A percentile compares a stretch with the other conserved stretches of the same genome.
phyloP scores from a whole-genome alignment of 2,888 invertebrate genomes.

The Pandemis cinnamomeana region DNA sequence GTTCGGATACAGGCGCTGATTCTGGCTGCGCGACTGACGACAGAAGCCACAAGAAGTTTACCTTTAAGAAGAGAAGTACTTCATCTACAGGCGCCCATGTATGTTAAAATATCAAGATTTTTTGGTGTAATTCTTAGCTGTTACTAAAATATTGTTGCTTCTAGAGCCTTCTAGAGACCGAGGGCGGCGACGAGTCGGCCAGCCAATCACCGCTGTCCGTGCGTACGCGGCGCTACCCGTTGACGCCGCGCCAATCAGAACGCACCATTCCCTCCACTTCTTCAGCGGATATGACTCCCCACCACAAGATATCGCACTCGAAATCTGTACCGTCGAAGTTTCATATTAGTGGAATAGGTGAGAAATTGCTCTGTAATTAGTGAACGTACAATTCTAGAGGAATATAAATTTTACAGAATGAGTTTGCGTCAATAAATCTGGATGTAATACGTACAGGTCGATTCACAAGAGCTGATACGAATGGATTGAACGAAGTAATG shows the following conservation, averaged over 20 bases:
- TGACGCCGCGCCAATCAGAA: slow-evolving; percentile 94
- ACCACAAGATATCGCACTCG: slow-evolving; percentile 79
- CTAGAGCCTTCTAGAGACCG: slow-evolving; percentile 93
- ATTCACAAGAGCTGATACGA: too few species aligned
- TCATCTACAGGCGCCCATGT: slow-evolving; percentile 92
- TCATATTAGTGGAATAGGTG: slow-evolving; percentile 90
- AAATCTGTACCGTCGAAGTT: slow-evolving; percentile 82
- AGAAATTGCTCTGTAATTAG: slow-evolving; percentile 43
- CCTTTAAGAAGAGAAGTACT: slow-evolving; percentile 95
- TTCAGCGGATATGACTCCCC: slow-evolving; percentile 90
- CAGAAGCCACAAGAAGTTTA: slow-evolving; percentile 89
- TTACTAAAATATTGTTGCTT: slow-evolving; percentile 63
- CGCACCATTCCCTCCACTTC: slow-evolving; percentile 87
- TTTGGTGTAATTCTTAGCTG: too few species aligned
- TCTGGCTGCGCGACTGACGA: slow-evolving; percentile 90
- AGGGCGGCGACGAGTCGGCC: slow-evolving; percentile 89
- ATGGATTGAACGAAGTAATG: too few species aligned
- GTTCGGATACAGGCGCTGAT: slow-evolving; percentile 85
- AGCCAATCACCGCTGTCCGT: slow-evolving; percentile 92
- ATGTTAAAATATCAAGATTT: slow-evolving; percentile 40
- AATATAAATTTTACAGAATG: too few species aligned
- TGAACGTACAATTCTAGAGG: too few species aligned
- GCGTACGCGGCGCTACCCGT: slow-evolving; percentile 89
- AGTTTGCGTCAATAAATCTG: too few species aligned
- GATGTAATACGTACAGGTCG: too few species aligned